These are phyloP conservation scores for Altica lythri DNA, from an alignment of 2,888 invertebrate species.

Conservation along the genomic window DNA sequence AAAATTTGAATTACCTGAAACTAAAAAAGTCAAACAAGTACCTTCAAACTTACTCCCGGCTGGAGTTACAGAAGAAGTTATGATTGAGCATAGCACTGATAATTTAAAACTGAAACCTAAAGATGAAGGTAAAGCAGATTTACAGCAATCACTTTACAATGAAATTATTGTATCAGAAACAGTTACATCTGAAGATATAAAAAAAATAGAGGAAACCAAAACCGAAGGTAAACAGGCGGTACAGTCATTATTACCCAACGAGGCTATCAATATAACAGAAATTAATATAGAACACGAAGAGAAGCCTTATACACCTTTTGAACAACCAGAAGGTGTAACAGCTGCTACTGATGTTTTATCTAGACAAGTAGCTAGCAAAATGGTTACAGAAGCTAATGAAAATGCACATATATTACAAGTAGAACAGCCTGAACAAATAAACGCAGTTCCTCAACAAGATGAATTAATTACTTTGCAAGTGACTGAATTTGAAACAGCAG, in stretches of 20 bases:
- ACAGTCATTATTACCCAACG: constrained; percentile 53
- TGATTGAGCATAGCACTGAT: constrained; percentile 56
- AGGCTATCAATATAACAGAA: constrained; percentile 60
- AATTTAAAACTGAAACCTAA: constrained; percentile 40
- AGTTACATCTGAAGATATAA: constrained; percentile 59
- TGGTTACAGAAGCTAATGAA: constrained; percentile 59
- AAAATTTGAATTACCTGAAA: constrained; percentile 60
- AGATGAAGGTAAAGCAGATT: constrained; percentile 53
- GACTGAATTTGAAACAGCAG: constrained; percentile 59
- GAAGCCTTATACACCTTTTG: constrained; percentile 53
- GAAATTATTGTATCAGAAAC: constrained; percentile 60
- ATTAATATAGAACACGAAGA: constrained; percentile 60
- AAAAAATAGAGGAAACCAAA: constrained; percentile 35
- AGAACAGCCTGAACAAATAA: constrained; percentile 53
- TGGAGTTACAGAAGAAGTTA: constrained; percentile 58
- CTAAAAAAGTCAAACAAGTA: constrained; percentile 59
- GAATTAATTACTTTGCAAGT: constrained; percentile 61
- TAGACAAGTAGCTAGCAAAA: constrained; percentile 59
- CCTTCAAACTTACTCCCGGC: constrained; percentile 61
- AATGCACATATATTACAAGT: constrained; percentile 46
- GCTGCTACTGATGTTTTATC: constrained; percentile 58
- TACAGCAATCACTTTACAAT: constrained; percentile 55
- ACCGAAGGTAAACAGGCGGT: constrained; percentile 50
- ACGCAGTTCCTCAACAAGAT: constrained; percentile 59
- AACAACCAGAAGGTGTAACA: constrained; percentile 53